phyloP scores from a whole-genome alignment of 2,888 invertebrate genomes.

The Antheraea yamamai region DNA sequence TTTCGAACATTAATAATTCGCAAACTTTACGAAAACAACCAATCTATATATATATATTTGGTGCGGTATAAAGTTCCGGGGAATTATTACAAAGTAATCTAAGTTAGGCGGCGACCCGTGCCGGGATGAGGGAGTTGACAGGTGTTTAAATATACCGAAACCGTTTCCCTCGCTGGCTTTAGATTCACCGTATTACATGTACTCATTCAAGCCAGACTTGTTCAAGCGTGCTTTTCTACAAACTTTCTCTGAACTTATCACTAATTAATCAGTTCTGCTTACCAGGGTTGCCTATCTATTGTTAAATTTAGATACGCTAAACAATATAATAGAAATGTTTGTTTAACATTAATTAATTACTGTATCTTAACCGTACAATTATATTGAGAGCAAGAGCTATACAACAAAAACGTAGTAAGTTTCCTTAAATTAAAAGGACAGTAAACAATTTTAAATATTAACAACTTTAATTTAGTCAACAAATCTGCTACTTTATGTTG shows the following conservation, averaged over 20 bases:
- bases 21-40: conserved; percentile 64
- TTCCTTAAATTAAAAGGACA: background rate
- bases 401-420: background rate
- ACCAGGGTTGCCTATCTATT: background rate
- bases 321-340: background rate
- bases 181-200: conserved; percentile 57
- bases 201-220: conserved; percentile 41
- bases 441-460: too few species aligned
- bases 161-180: conserved; percentile 49
- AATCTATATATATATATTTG: conserved; percentile 65
- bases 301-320: background rate
- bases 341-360: background rate
- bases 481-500: background rate
- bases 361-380: background rate
- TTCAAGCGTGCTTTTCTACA: conserved; percentile 53
- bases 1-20: conserved; percentile 64
- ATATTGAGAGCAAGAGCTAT: background rate
- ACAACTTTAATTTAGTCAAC: background rate
- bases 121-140: conserved; percentile 67
- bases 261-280: conserved; percentile 39
- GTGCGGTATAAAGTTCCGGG: conserved; percentile 64
- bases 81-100: conserved; percentile 79
- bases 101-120: conserved; percentile 69
- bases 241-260: conserved; percentile 53
- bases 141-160: conserved; percentile 72